Base-by-base conservation (phyloP, 2,797 vertebrate species). In the Psittacula echo region DNA sequence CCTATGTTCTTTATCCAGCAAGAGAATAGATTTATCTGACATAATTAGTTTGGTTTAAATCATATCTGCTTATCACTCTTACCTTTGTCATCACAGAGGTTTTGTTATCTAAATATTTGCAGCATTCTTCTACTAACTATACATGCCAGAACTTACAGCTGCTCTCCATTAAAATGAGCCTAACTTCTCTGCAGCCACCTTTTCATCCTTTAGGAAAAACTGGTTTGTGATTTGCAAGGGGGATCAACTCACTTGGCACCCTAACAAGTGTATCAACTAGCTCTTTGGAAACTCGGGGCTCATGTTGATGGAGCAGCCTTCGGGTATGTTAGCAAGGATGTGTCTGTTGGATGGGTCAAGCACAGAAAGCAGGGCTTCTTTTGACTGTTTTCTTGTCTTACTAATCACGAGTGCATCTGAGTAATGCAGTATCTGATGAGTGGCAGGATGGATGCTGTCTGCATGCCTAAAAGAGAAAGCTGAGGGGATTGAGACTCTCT, bases 1-100 rank as follows among this genome's bases (percentile, higher is more conserved):
- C 41, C 83, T 93, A 13, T 91, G 85, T 96, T 96, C 93, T 94
- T 86, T 88, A 64, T 97, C 91, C 87, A 85, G 87, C 90, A 93
- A 82, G 54, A 84, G 54, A 93, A 90, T 67, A 90, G 89, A 90
- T 93, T 94, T 94, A 82, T 91, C 14, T 3, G 56, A 65, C 13
- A 4, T 89, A 82, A 96, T 96, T 89, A 88, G 71, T 89, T 94
- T 92, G 81, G 77, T 92, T 94, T 93, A 95, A 85, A 51, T 82
- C 65, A 65, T 72, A 61, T 27, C 56, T 94, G 78, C 86, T 95
- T 96, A 93, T 94, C 88, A 75, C 61, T 89, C 81, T 72, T 89
- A 87, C 88, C 83, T 92, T 95, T 95, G 86, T 96, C 88, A 94
- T 94, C 71, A 60, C 61, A 91, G 62, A 85, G 30, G 9, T 65